These are phyloP conservation scores for Athalia circularis DNA, from an alignment of 2,888 invertebrate genomes.

Conservation along the genomic window DNA sequence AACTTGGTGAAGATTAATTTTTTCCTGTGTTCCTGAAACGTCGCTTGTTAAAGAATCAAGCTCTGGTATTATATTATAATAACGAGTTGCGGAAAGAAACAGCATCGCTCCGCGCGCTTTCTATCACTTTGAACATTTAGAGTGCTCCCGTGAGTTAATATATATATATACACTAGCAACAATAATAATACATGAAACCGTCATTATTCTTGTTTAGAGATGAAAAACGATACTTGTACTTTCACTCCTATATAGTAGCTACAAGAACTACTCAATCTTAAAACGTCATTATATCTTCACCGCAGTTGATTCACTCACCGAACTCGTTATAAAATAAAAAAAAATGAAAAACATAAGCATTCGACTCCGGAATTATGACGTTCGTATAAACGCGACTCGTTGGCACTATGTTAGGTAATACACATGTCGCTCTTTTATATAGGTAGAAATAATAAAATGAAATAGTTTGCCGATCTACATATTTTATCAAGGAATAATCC, in stretches of 20 bases:
- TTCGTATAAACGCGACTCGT: too few relatives aligned
- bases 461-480: conserved; percentile 13
- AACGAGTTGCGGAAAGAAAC: conserved; percentile 14
- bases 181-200: background rate
- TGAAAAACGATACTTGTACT: conserved; percentile 9
- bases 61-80: too few relatives aligned
- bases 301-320: background rate
- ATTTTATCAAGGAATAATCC: conserved; percentile 29
- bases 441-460: conserved; percentile 24
- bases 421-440: conserved; percentile 16
- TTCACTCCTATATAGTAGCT: background rate
- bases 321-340: background rate
- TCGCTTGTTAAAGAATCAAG: conserved; percentile 26
- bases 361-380: too few relatives aligned
- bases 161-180: background rate
- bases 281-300: background rate
- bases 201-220: background rate
- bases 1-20: conserved; percentile 20
- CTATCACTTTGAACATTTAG: conserved; percentile 15
- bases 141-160: conserved; percentile 5
- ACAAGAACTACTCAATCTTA: background rate
- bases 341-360: too few relatives aligned
- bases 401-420: too few relatives aligned
- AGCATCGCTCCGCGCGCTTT: background rate
- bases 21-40: conserved; percentile 23